Conservation (phyloP, 2,888 invertebrate species). For the Drosophila mulleri region DNA sequence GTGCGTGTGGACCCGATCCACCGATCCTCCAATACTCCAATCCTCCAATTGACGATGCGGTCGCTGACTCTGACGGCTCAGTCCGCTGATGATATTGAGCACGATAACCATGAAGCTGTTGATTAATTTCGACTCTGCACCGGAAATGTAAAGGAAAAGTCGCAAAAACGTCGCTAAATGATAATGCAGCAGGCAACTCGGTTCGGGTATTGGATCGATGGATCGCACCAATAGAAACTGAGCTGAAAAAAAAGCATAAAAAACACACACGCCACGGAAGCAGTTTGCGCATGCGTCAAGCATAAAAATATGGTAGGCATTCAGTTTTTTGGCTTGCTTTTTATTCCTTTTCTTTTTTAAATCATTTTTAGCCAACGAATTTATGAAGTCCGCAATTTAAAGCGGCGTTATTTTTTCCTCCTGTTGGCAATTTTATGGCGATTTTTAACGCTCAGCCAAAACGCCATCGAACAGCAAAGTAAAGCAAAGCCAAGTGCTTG, state of each 20-base stretch:
- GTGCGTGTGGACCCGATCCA: constrained; percentile 10
- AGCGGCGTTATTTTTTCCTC: constrained; percentile 13
- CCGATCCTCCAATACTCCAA: neutral
- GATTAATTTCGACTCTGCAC: constrained; percentile 74
- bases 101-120: constrained; percentile 76
- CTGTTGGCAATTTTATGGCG: constrained; percentile 56
- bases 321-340: constrained; percentile 18
- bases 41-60: constrained; percentile 30
- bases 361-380: constrained; percentile 41
- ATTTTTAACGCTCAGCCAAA: constrained; percentile 51
- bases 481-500: constrained; percentile 62
- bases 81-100: constrained; percentile 42
- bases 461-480: constrained; percentile 25
- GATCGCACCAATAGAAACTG: constrained; percentile 58
- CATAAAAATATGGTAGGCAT: constrained; percentile 50
- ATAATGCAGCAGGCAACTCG: constrained; percentile 56
- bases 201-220: constrained; percentile 18
- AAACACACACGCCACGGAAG: constrained; percentile 45
- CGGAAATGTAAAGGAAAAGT: constrained; percentile 72
- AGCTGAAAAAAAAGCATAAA: constrained; percentile 4
- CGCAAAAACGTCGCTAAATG: constrained; percentile 69
- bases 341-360: constrained; percentile 9
- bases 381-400: constrained; percentile 61
- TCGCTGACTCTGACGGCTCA: constrained; percentile 52
- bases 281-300: constrained; percentile 46